phyloP scores from a whole-genome alignment of 2,113 vertebrate genomes.

The Megalops atlanticus region DNA sequence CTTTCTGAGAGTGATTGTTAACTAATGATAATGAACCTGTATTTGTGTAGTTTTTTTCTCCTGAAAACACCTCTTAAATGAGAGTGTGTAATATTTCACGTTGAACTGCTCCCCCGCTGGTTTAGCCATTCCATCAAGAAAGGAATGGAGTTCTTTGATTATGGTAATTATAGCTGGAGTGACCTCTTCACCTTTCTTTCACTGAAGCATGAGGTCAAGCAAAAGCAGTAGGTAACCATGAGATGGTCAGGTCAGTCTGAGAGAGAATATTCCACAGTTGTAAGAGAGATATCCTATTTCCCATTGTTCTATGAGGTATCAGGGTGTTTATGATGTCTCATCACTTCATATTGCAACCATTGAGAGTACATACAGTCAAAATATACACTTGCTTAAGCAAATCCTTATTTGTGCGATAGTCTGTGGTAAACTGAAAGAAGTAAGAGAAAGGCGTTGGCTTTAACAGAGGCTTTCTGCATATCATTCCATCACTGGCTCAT shows the following conservation, averaged over 20 bases:
- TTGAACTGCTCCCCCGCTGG: neutral
- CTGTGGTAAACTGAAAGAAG: neutral
- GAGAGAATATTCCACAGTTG: neutral
- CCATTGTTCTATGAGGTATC: neutral
- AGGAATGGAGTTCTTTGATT: neutral
- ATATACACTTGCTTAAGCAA: neutral
- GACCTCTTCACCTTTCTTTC: neutral
- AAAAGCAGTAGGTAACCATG: neutral
- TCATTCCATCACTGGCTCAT: slow-evolving; percentile 12
- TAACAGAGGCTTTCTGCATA: neutral
- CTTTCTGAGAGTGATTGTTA: slow-evolving; percentile 15
- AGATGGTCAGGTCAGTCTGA: neutral
- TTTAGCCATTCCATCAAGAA: neutral
- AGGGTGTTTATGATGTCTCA: neutral
- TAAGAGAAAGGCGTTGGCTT: neutral
- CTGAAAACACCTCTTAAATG: neutral
- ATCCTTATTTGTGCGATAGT: neutral
- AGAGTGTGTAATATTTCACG: slow-evolving; percentile 10
- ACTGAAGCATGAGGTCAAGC: neutral
- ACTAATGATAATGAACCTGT: slow-evolving; percentile 28
- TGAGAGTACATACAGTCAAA: neutral
- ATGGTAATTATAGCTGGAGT: neutral
- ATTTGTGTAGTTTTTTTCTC: neutral
- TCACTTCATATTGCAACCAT: neutral
- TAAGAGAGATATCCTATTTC: neutral